phyloP scores from a whole-genome alignment of 2,888 invertebrate genomes.

The Fissipunctia ypsillon region DNA sequence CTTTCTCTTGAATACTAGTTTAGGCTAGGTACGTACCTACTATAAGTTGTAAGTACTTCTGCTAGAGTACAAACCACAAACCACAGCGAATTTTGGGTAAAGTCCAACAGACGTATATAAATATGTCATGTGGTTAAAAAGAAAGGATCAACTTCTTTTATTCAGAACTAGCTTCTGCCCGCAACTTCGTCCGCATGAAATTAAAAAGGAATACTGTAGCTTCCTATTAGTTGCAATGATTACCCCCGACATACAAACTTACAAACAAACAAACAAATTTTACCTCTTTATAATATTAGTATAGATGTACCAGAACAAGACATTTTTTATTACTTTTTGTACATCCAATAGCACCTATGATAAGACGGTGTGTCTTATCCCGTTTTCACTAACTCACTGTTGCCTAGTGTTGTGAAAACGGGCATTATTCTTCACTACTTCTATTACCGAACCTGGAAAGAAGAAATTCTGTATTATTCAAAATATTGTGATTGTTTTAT shows the following conservation, averaged over 20 bases:
- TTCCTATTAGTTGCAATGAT: too few relatives aligned
- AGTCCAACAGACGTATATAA: conserved; percentile 37
- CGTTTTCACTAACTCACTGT: too few relatives aligned
- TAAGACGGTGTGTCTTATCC: too few relatives aligned
- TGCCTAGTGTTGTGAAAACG: too few relatives aligned
- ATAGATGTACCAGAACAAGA: background rate
- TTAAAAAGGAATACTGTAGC: too few relatives aligned
- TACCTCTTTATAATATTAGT: background rate
- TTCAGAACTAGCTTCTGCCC: conserved; percentile 1
- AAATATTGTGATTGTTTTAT: background rate
- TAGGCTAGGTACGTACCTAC: conserved; percentile 3
- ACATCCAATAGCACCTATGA: background rate
- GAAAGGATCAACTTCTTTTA: conserved; percentile 18
- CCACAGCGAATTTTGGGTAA: conserved; percentile 37
- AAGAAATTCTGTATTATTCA: background rate
- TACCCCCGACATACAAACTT: too few relatives aligned
- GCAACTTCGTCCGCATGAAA: background rate
- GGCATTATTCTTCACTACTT: too few relatives aligned
- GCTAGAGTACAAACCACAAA: conserved; percentile 26
- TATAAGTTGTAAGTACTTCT: conserved; percentile 9
- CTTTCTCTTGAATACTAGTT: conserved; percentile 1
- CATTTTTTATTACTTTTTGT: too few relatives aligned
- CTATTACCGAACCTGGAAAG: too few relatives aligned
- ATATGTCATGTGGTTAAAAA: conserved; percentile 21
- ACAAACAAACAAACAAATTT: too few relatives aligned